Evolutionary conservation across 2,888 invertebrate species (phyloP).

Genomic region (Eupeodes latifasciatus): DNA sequence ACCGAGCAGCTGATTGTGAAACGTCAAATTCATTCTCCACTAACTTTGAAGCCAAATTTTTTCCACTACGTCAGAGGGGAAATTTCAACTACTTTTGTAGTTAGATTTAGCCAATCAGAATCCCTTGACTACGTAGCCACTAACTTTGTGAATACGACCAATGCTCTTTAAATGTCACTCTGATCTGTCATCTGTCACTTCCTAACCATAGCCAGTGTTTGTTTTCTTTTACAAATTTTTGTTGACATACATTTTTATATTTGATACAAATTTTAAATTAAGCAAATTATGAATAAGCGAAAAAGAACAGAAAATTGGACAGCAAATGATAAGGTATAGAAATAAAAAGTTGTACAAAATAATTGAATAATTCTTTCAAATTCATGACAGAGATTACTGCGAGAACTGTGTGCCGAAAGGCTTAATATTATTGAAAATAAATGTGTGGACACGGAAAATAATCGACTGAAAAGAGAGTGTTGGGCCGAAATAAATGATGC

Average conservation of each 20-base stretch:
- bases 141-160: too few relatives aligned
- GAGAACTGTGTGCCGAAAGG: not conserved
- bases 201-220: not conserved
- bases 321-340: not conserved
- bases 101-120: too few relatives aligned
- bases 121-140: too few relatives aligned
- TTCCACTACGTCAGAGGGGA: too few relatives aligned
- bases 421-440: conserved; percentile 2
- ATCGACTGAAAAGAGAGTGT: conserved; percentile 5
- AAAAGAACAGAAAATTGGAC: conserved; percentile 10
- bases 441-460: not conserved
- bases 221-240: not conserved
- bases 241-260: not conserved
- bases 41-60: too few relatives aligned
- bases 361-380: not conserved
- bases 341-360: not conserved
- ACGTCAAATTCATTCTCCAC: too few relatives aligned
- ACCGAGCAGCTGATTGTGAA: too few relatives aligned
- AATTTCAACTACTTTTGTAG: too few relatives aligned
- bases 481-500: not conserved
- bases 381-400: not conserved
- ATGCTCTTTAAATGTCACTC: too few relatives aligned
- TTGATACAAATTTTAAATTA: not conserved
- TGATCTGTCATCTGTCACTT: not conserved
- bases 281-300: not conserved